Percentiles rank a stretch among this genome's conserved stretches.
Conservation (phyloP, 2,888 invertebrate species). For the Deilephila porcellus region DNA sequence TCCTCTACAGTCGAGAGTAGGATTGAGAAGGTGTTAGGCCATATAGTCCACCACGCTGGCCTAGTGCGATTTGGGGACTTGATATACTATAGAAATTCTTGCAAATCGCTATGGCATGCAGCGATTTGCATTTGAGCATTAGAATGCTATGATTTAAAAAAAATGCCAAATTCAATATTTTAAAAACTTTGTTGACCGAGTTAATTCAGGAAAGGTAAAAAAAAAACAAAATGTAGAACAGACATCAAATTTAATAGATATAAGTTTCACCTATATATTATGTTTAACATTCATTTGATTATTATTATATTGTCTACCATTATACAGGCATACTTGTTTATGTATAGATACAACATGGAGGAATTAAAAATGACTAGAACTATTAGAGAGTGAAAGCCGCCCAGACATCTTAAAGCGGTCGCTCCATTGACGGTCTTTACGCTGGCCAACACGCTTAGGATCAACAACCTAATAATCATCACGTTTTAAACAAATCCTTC, state of each 20-base stretch:
- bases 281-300: slow-evolving; percentile 82
- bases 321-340: slow-evolving; percentile 76
- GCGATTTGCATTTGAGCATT: too few relatives aligned
- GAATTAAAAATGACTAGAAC: slow-evolving; percentile 82
- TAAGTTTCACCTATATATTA: slow-evolving; percentile 81
- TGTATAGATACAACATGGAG: slow-evolving; percentile 74
- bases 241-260: slow-evolving; percentile 85
- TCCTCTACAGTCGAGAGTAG: too few relatives aligned
- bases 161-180: too few relatives aligned
- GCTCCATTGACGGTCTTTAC: slow-evolving; percentile 17
- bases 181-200: too few relatives aligned
- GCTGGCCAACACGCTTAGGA: neutral
- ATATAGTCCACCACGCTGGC: too few relatives aligned
- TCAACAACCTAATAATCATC: neutral
- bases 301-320: slow-evolving; percentile 82
- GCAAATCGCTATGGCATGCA: too few relatives aligned
- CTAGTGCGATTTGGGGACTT: too few relatives aligned
- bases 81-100: too few relatives aligned
- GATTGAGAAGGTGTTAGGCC: too few relatives aligned
- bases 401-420: slow-evolving; percentile 48
- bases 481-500: too few relatives aligned
- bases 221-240: slow-evolving; percentile 76
- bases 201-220: slow-evolving; percentile 38
- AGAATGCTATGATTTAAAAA: too few relatives aligned
- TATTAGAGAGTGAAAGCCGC: slow-evolving; percentile 77